phyloP scores from a whole-genome alignment of 1,140 invertebrate genomes.

The Orchesella cincta region DNA sequence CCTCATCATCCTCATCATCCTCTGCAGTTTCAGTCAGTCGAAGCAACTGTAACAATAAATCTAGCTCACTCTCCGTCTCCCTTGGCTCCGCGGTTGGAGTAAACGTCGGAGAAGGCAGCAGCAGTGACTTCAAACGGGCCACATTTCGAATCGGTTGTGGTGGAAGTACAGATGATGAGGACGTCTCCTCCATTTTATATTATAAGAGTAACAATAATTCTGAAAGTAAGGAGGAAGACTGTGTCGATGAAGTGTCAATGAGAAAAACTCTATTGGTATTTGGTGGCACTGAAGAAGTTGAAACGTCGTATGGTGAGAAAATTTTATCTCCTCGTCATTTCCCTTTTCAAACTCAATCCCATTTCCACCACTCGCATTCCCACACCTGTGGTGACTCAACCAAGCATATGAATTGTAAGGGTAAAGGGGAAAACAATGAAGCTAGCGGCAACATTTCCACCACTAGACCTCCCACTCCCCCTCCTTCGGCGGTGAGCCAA shows the following conservation, averaged over 20 bases:
- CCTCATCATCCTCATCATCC: too few relatives aligned
- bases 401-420: constrained; percentile 23
- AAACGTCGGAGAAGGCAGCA: not conserved
- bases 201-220: not conserved
- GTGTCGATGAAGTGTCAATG: not conserved
- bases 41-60: too few relatives aligned
- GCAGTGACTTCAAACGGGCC: not conserved
- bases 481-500: not conserved
- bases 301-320: too few relatives aligned
- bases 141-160: not conserved
- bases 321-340: too few relatives aligned
- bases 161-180: not conserved
- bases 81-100: too few relatives aligned
- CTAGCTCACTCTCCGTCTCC: too few relatives aligned
- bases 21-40: too few relatives aligned
- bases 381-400: too few relatives aligned
- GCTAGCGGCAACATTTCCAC: not conserved
- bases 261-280: too few relatives aligned
- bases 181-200: not conserved
- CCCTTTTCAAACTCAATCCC: not conserved
- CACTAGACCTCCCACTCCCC: not conserved
- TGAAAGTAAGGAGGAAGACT: too few relatives aligned
- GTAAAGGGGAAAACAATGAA: not conserved
- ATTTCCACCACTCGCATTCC: not conserved
- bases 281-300: not conserved